Base-by-base conservation (phyloP, 2,888 invertebrate species). In the Cerastis leucographa region DNA sequence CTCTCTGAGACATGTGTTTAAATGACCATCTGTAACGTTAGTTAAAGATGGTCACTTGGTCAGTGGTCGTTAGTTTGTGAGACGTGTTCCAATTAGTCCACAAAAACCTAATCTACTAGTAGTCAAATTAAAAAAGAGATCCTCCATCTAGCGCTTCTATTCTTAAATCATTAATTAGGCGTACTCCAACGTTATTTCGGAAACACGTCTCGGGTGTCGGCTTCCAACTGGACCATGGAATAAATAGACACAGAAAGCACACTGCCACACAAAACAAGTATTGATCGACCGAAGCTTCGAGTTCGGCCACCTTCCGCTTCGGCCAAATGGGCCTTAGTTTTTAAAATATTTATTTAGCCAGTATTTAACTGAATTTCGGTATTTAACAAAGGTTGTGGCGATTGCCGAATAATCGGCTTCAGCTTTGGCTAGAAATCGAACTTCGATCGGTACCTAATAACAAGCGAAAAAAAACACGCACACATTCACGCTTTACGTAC, bases 141-240 rank as follows among this genome's bases (percentile, higher is more conserved):
- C 49, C 44, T 49, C 54, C 11, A 12, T 67, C 35, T 69, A 61
- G 42, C 51, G 54, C 71, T 54, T 75, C 71, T 62, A 76, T 70
- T 80, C 73, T 81, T 78, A 74, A 83, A 80, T 87, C 74, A 79
- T 87, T 85, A 81, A 87, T 85, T 81, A 84, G 75, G 42, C 54
- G 42, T 46, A 74, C 42, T 78, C 42, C 71, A 66, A 67, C 68
- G 72, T 76, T 85, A 85, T 85, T 85, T 84, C 66, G 46, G 78
- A 70, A 80, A 81, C 68, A 75, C 67, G 80, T 75, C 56, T 70
- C 29, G 44, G 29, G 12, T 44, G 72, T 51, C n/a, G 14, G 17
- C 7, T 51, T 35, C 35, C 19, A 11, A 61, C 9, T 61, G 61
- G 35, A 35, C 19, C 56, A 79, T 35, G 25, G 12, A 78, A 51